Conservation (phyloP, 2,888 invertebrate genomes). For the Oscheius sp. region DNA sequence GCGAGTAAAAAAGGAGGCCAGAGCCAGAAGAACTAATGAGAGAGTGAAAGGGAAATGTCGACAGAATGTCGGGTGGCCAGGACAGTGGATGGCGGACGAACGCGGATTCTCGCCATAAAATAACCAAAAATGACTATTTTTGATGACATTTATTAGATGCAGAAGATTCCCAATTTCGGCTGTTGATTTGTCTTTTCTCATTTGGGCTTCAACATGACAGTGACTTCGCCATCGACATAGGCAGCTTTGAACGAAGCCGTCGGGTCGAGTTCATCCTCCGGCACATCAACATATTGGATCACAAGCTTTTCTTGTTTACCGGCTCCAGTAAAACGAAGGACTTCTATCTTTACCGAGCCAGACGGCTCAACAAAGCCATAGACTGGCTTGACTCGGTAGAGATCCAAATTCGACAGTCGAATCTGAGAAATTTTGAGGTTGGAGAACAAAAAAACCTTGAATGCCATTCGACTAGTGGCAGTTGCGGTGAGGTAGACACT, state of each 20-base stretch:
- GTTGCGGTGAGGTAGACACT: constrained; percentile 5
- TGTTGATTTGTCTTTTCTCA: not conserved
- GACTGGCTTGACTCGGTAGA: constrained; percentile 21
- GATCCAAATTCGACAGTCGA: constrained; percentile 10
- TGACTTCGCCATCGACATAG: not conserved
- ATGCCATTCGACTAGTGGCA: not conserved
- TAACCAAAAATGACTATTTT: no score
- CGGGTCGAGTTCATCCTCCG: not conserved
- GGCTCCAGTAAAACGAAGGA: constrained; percentile 6
- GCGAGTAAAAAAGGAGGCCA: no score
- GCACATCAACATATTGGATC: constrained; percentile 17
- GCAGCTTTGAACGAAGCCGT: constrained; percentile 27
- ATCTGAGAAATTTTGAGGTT: not conserved
- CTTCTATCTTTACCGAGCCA: not conserved
- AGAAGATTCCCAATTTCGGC: no score
- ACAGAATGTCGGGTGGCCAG: no score
- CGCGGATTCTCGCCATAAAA: no score
- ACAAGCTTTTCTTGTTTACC: constrained; percentile 25
- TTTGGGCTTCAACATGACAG: constrained; percentile 1
- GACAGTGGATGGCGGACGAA: no score
- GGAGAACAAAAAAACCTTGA: not conserved
- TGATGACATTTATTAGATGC: no score
- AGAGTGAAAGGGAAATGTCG: no score
- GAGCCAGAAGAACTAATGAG: no score
- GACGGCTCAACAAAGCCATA: constrained; percentile 17